These are phyloP conservation scores for Scaptomyza reducta DNA, from an alignment of 2,888 invertebrate genomes.

Conservation along the genomic window DNA sequence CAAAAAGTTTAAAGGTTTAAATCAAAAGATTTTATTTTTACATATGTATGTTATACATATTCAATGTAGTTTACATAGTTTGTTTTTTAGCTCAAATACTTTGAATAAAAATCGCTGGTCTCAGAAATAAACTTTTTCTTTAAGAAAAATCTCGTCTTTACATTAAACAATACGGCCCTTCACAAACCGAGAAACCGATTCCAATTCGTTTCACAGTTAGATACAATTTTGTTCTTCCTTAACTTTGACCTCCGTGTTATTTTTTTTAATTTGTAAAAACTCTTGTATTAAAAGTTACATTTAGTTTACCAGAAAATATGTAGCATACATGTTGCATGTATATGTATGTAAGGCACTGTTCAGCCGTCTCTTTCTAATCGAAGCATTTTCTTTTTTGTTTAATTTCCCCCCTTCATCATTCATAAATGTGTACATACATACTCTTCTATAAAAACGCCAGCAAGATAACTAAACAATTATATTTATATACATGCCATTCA, in stretches of 20 bases:
- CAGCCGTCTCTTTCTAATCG: conserved; percentile 1
- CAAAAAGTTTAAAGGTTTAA: not conserved
- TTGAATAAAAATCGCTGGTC: not conserved
- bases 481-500: conserved; percentile 11
- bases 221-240: conserved; percentile 5
- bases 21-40: not conserved
- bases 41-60: not conserved
- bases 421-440: not conserved
- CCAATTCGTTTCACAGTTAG: conserved; percentile 4
- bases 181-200: conserved; percentile 1
- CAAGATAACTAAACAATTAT: not conserved
- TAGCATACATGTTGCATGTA: conserved; percentile 32
- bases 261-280: conserved; percentile 11
- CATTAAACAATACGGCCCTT: not conserved
- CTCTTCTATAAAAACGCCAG: not conserved
- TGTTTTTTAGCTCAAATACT: not conserved
- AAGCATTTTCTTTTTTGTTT: not conserved
- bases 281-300: conserved; percentile 24
- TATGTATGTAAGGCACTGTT: conserved; percentile 24
- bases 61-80: not conserved
- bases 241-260: not conserved
- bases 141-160: not conserved
- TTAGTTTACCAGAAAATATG: not conserved
- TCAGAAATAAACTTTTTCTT: not conserved
- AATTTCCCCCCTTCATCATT: conserved; percentile 5